A percentile compares a stretch with the other conserved stretches of the same genome.
Conservation (phyloP, 2,888 invertebrate species). For the Eledona agricola region DNA sequence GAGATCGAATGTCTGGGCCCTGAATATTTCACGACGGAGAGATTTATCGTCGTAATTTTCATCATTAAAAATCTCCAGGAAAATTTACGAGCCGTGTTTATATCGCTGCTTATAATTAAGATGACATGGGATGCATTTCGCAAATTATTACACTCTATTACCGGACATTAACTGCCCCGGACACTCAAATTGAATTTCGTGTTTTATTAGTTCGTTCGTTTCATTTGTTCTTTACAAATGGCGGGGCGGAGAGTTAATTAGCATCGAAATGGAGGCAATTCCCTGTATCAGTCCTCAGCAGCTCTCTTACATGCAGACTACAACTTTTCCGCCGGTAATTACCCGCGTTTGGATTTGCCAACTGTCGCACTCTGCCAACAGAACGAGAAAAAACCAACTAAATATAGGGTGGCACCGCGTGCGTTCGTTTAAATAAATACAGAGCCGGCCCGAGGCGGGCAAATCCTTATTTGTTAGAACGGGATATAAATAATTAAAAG, state of each 20-base stretch:
- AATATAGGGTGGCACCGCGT: conserved; percentile 35
- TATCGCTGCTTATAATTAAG: conserved; percentile 44
- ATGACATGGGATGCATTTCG: conserved; percentile 43
- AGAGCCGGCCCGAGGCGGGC: conserved; percentile 28
- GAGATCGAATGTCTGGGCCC: conserved; percentile 30
- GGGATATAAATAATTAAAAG: conserved; percentile 54
- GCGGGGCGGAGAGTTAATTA: conserved; percentile 33
- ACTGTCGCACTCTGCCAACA: conserved; percentile 17
- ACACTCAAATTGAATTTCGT: conserved; percentile 44
- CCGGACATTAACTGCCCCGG: conserved; percentile 40
- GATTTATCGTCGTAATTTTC: conserved; percentile 39
- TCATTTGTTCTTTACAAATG: conserved; percentile 34
- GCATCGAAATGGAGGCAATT: conserved; percentile 27
- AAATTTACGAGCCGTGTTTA: conserved; percentile 42
- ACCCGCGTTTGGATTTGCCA: conserved; percentile 11
- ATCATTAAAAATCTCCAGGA: conserved; percentile 37
- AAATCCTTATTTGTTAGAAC: conserved; percentile 45
- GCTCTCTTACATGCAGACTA: conserved; percentile 14
- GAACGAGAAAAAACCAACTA: conserved; percentile 32
- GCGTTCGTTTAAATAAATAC: conserved; percentile 42
- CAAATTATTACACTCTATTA: conserved; percentile 43
- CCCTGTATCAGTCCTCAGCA: conserved; percentile 29
- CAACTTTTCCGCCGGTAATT: conserved; percentile 12
- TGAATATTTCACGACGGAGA: conserved; percentile 28
- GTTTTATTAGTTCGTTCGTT: conserved; percentile 40